Conservation (phyloP, 1,140 invertebrate species). For the Procambarus clarkii region DNA sequence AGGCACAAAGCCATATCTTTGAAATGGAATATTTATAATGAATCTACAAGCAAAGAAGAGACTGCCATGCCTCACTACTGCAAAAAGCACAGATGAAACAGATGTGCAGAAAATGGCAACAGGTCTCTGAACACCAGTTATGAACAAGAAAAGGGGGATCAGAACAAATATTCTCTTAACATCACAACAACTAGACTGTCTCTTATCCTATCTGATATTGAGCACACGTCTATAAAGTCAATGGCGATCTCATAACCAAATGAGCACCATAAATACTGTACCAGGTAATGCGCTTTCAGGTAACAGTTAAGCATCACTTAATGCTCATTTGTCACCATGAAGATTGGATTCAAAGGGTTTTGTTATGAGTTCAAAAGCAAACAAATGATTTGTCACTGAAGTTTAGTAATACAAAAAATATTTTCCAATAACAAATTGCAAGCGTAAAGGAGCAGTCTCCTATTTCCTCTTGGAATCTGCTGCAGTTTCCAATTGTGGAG, state of each 20-base stretch:
- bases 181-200: slow-evolving; percentile 69
- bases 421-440: slow-evolving; percentile 24
- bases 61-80: slow-evolving; percentile 63
- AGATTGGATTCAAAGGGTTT: slow-evolving; percentile 17
- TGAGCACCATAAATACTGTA: slow-evolving; percentile 53
- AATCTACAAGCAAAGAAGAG: slow-evolving; percentile 60
- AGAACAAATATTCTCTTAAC: slow-evolving; percentile 65
- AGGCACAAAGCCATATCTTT: slow-evolving; percentile 54
- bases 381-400: slow-evolving; percentile 22
- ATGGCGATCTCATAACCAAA: slow-evolving; percentile 52
- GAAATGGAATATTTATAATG: slow-evolving; percentile 33
- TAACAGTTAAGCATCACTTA: slow-evolving; percentile 25
- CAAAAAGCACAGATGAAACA: slow-evolving; percentile 59
- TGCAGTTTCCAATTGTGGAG: background rate
- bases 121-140: slow-evolving; percentile 56
- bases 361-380: slow-evolving; percentile 14
- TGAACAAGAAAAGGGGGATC: slow-evolving; percentile 54
- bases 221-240: slow-evolving; percentile 61
- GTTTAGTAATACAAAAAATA: slow-evolving; percentile 32
- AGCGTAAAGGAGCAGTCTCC: background rate
- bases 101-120: slow-evolving; percentile 50
- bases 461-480: background rate
- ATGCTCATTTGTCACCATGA: slow-evolving; percentile 34
- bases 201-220: slow-evolving; percentile 69
- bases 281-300: slow-evolving; percentile 35